Evolutionary conservation across 2,888 invertebrate genomes (phyloP).

Genomic region (Venusia cambrica): DNA sequence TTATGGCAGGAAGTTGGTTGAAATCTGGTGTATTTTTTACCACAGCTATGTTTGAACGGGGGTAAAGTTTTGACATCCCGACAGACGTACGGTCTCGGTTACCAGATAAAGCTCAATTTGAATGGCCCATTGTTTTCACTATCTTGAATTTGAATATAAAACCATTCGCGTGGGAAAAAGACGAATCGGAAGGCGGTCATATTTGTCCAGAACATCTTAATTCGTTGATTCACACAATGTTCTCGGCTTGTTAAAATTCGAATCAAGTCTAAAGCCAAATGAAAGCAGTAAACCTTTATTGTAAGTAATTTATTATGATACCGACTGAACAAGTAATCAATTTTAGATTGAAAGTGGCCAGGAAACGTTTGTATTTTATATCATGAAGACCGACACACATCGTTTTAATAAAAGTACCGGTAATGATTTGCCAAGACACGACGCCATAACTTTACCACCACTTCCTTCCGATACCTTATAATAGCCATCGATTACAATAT

Average conservation of each 20-base stretch:
- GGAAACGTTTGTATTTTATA: slow-evolving; percentile 60
- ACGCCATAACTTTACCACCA: slow-evolving; percentile 63
- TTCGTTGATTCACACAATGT: slow-evolving; percentile 20
- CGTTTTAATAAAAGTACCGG: slow-evolving; percentile 45
- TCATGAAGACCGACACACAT: slow-evolving; percentile 38
- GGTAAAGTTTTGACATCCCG: slow-evolving; percentile 59
- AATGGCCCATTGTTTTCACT: slow-evolving; percentile 63
- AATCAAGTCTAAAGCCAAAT: slow-evolving; percentile 47
- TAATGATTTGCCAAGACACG: slow-evolving; percentile 67
- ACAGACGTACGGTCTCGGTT: slow-evolving; percentile 55
- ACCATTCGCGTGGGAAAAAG: slow-evolving; percentile 39
- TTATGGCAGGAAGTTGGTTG: slow-evolving; percentile 70
- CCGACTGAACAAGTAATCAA: slow-evolving; percentile 54
- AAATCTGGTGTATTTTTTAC: slow-evolving; percentile 77
- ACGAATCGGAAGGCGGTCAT: slow-evolving; percentile 12
- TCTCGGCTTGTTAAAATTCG: slow-evolving; percentile 40
- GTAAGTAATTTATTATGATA: slow-evolving; percentile 52
- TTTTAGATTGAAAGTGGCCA: slow-evolving; percentile 50
- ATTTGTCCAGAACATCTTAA: slow-evolving; percentile 17
- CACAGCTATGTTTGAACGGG: slow-evolving; percentile 64
- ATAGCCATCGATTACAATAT: slow-evolving; percentile 25
- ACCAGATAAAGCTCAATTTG: slow-evolving; percentile 55
- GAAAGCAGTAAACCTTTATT: slow-evolving; percentile 51
- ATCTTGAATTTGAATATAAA: slow-evolving; percentile 36
- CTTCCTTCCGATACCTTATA: slow-evolving; percentile 80